Base-by-base conservation (phyloP, 2,797 vertebrate species). In the Pantherophis vulpinus region DNA sequence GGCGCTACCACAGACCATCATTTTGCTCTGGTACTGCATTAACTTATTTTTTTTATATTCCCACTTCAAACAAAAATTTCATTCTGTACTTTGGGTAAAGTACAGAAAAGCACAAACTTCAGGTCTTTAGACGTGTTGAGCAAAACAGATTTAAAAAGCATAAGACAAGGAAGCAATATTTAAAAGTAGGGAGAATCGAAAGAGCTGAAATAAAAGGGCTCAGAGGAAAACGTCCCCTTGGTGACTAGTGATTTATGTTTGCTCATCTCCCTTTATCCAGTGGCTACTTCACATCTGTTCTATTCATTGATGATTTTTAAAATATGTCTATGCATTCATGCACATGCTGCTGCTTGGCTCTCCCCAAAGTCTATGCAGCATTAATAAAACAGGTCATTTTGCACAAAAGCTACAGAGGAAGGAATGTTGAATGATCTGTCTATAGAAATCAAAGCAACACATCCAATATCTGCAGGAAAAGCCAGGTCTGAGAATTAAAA, bases 91-190 rank as follows among this genome's bases (percentile, higher is more conserved):
- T 96, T 94, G 94, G 0, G 0, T 90, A 94, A 94, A 0, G 0
- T 90, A 93, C 55, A 42, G 54, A 5, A 66, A 95, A 95, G 92
- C 18, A 92, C 93, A 95, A 93, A 91, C 66, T 74, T 92, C 47
- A 93, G 32, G 79, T 93, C 93, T 87, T 95, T 95, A 94, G 83
- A 94, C 86, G 59, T 90, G 86, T 91, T 93, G 94, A 91, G 89
- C 89, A 79, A 95, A 96, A 95, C 83, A 93, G 61, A 96, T 95
- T 96, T 94, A 95, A 93, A 88, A 88, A 55, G 92, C 94, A 92
- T 87, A 42, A 95, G 94, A 94, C 96, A 42, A 94, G 94, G 94
- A 96, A 95, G 96, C 95, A 27, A 37, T 90, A 93, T 90, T 94
- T 95, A 87, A 94, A 96, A 55, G 16, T 10, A 47, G 5, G 51